phyloP scores from a whole-genome alignment of 2,797 vertebrate species.

The Amblyraja radiata region DNA sequence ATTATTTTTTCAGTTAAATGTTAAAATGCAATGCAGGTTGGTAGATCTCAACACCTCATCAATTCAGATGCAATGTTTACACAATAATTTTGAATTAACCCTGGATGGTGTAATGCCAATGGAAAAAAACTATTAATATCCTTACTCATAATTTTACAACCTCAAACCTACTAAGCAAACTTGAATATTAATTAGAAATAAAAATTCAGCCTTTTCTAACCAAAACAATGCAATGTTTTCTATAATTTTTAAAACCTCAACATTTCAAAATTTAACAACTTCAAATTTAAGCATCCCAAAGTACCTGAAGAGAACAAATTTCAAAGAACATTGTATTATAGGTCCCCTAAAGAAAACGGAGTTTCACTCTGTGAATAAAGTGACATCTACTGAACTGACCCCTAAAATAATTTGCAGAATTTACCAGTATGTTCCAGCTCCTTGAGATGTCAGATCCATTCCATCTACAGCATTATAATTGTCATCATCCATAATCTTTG shows the following conservation, averaged over 20 bases:
- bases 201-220: not conserved
- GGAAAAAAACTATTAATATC: not conserved
- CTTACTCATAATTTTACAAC: not conserved
- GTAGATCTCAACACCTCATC: not conserved
- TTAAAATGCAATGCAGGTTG: not conserved
- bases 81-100: not conserved
- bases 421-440: slow-evolving; percentile 97
- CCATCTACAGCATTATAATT: slow-evolving; percentile 91
- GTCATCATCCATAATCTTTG: slow-evolving; percentile 99
- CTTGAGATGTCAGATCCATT: slow-evolving; percentile 97
- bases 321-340: not conserved
- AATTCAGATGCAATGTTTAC: not conserved
- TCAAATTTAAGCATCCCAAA: not conserved
- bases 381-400: not conserved
- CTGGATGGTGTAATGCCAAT: not conserved
- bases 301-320: not conserved
- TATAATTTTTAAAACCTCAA: not conserved
- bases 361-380: not conserved
- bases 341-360: not conserved
- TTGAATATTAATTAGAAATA: not conserved
- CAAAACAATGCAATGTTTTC: not conserved
- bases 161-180: not conserved
- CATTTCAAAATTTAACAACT: not conserved
- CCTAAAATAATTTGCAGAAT: not conserved
- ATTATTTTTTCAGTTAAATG: not conserved